These are phyloP conservation scores for Rhynchomys soricoides DNA, from an alignment of 2,113 vertebrate species.

Conservation along the genomic window DNA sequence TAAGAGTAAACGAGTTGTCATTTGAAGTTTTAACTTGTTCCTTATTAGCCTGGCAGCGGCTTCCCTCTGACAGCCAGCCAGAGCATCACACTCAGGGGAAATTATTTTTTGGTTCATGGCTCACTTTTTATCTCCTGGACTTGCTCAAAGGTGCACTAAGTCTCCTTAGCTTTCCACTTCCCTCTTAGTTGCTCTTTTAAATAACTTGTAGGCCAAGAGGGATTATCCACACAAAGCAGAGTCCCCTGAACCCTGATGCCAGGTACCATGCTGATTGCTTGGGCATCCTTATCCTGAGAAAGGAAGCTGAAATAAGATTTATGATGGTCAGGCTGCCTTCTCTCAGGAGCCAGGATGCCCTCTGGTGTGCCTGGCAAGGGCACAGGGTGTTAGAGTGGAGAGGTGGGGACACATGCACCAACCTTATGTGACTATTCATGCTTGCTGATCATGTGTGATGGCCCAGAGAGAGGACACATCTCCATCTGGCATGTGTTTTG, in stretches of 20 bases:
- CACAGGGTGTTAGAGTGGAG: neutral
- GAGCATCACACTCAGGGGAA: neutral
- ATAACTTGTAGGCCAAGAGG: neutral
- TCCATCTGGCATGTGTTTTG: slow-evolving; percentile 42
- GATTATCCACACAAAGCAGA: neutral
- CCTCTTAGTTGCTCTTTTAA: neutral
- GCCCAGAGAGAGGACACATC: slow-evolving; percentile 43
- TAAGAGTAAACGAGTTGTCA: neutral
- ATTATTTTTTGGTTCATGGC: neutral
- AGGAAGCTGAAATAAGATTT: neutral
- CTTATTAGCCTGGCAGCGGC: neutral
- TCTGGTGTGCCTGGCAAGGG: neutral
- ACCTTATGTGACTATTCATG: slow-evolving; percentile 34
- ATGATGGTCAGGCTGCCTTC: neutral
- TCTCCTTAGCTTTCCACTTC: neutral
- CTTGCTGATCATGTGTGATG: slow-evolving; percentile 24
- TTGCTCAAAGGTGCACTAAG: neutral
- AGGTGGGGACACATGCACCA: neutral
- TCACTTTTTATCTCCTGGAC: slow-evolving; percentile 21
- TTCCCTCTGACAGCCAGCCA: neutral
- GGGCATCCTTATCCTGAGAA: neutral
- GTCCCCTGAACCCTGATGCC: neutral
- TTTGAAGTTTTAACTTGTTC: neutral
- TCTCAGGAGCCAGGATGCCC: neutral
- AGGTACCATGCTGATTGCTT: neutral